These are phyloP conservation scores for Prinia subflava DNA, from an alignment of 2,113 vertebrate species.

Conservation along the genomic window DNA sequence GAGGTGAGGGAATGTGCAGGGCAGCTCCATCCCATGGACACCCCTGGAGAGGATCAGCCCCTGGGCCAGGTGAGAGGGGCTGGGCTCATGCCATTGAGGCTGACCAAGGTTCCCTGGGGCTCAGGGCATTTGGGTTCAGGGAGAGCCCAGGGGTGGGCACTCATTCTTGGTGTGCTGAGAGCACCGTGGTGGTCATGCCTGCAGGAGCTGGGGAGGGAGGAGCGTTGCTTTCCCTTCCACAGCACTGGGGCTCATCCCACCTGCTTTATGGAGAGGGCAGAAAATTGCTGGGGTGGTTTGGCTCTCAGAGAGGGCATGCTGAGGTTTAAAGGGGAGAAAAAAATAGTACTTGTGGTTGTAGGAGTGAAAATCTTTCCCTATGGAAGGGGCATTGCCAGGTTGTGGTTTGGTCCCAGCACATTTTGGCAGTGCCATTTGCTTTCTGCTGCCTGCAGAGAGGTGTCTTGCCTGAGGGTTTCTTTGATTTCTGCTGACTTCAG, in stretches of 20 bases:
- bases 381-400: neutral
- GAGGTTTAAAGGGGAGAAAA: neutral
- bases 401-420: neutral
- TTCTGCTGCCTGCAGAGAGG: neutral
- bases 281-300: neutral
- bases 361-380: neutral
- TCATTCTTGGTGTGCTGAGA: neutral
- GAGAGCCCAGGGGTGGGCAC: neutral
- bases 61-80: neutral
- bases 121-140: neutral
- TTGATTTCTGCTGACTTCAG: neutral
- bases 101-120: rapidly evolving
- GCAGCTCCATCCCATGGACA: neutral
- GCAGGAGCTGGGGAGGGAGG: neutral
- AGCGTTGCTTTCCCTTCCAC: neutral
- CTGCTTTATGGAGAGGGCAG: neutral
- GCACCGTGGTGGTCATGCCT: neutral
- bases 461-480: neutral
- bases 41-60: neutral
- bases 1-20: neutral
- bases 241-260: neutral
- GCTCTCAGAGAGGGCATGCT: neutral
- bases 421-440: neutral
- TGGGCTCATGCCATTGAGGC: rapidly evolving
- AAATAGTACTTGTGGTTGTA: neutral